phyloP scores from a whole-genome alignment of 2,113 vertebrate species.

The Aegotheles bennettii region DNA sequence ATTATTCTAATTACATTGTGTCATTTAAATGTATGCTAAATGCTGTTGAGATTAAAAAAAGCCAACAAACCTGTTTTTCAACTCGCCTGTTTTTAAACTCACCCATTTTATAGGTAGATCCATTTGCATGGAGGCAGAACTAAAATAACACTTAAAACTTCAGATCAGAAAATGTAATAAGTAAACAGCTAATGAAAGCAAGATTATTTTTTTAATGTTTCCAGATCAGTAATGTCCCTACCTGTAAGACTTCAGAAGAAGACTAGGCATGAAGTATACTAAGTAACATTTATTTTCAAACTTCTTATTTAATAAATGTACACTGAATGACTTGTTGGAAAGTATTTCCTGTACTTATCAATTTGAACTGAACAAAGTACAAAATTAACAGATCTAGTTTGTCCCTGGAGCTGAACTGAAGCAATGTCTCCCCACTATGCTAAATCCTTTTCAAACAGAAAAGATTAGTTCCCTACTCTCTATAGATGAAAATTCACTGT shows the following conservation, averaged over 20 bases:
- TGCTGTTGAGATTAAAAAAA: background rate
- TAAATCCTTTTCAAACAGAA: conserved; percentile 10
- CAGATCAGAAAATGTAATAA: background rate
- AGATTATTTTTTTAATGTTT: background rate
- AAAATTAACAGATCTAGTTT: background rate
- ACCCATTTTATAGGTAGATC: background rate
- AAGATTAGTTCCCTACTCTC: background rate
- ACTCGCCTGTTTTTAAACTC: background rate
- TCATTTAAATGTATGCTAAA: background rate
- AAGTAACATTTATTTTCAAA: background rate
- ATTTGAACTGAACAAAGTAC: background rate
- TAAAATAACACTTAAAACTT: background rate
- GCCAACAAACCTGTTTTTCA: too few relatives aligned
- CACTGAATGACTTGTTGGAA: background rate
- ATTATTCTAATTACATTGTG: background rate
- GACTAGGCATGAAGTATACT: background rate
- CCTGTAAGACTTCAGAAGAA: background rate
- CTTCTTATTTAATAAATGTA: background rate
- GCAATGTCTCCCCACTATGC: background rate
- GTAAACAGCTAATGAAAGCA: background rate
- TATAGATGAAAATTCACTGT: background rate
- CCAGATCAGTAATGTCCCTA: background rate
- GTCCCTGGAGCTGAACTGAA: background rate
- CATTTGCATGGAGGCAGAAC: background rate
- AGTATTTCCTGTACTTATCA: background rate